Conservation (phyloP, 1,140 invertebrate genomes). For the Odontomachus brunneus region DNA sequence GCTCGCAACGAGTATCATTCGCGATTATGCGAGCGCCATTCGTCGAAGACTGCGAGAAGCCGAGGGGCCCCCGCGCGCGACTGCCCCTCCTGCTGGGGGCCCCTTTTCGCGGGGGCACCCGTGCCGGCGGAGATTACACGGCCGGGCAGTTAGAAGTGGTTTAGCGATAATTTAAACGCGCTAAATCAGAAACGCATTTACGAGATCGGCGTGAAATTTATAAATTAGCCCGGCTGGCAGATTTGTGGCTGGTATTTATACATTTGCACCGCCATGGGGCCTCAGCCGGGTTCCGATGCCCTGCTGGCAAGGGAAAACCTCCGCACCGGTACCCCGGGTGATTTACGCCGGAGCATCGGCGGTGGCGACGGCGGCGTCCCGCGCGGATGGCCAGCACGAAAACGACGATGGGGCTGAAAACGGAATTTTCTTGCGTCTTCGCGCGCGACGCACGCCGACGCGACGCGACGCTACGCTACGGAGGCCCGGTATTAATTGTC, state of each 20-base stretch:
- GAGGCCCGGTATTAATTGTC: slow-evolving; percentile 21
- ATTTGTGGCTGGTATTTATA: slow-evolving; percentile 81
- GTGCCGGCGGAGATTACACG: slow-evolving; percentile 68
- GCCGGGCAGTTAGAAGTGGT: slow-evolving; percentile 79
- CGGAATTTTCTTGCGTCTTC: slow-evolving; percentile 56
- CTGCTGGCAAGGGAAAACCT: slow-evolving; percentile 75
- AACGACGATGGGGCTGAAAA: slow-evolving; percentile 59
- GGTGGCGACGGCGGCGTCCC: neutral
- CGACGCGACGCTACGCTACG: neutral
- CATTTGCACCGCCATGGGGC: slow-evolving; percentile 75
- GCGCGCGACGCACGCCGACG: neutral
- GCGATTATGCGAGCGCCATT: slow-evolving; percentile 67
- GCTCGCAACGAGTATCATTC: slow-evolving; percentile 54
- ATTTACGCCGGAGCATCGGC: slow-evolving; percentile 77
- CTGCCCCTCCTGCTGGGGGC: neutral
- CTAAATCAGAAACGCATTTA: slow-evolving; percentile 83
- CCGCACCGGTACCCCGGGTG: slow-evolving; percentile 60
- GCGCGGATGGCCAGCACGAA: slow-evolving; percentile 6
- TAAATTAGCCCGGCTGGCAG: slow-evolving; percentile 81
- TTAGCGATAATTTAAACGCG: slow-evolving; percentile 81
- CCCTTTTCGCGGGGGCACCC: slow-evolving; percentile 23
- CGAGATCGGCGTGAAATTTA: slow-evolving; percentile 82
- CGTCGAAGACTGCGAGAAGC: slow-evolving; percentile 40
- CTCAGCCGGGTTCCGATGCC: slow-evolving; percentile 69
- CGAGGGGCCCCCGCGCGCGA: neutral